These are phyloP conservation scores for Bradypodion pumilum DNA, from an alignment of 2,797 vertebrate genomes.

Conservation along the genomic window DNA sequence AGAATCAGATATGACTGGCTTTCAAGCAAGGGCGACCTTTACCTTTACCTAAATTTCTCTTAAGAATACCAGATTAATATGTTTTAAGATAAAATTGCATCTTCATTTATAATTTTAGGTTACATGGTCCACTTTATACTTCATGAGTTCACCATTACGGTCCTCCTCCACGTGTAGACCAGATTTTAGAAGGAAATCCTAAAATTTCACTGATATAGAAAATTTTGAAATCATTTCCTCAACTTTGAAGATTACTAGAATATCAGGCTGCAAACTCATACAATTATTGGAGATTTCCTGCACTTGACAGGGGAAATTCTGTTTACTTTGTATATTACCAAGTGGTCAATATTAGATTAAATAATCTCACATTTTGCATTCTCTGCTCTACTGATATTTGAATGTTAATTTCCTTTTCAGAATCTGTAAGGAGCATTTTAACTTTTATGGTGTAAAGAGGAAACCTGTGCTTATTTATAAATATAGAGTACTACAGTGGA, in stretches of 20 bases:
- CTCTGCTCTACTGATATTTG: constrained; percentile 14
- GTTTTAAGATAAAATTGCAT: background rate
- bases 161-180: background rate
- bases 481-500: too few relatives aligned
- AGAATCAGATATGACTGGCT: too few relatives aligned
- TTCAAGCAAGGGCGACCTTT: background rate
- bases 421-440: background rate
- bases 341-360: background rate
- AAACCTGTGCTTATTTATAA: background rate
- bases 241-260: background rate
- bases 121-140: background rate
- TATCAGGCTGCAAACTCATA: background rate
- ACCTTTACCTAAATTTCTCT: too few relatives aligned
- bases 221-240: background rate
- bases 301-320: background rate
- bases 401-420: background rate
- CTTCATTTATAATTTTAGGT: background rate
- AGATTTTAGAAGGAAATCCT: background rate
- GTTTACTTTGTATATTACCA: constrained; percentile 4
- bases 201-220: constrained; percentile 6
- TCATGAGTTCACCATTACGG: background rate
- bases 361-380: background rate
- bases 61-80: too few relatives aligned
- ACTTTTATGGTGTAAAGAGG: background rate
- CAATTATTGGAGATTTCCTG: constrained; percentile 12